A percentile compares a stretch with the other conserved stretches of the same genome.
Conservation (phyloP, 2,888 invertebrate genomes). For the Cabera pusaria region DNA sequence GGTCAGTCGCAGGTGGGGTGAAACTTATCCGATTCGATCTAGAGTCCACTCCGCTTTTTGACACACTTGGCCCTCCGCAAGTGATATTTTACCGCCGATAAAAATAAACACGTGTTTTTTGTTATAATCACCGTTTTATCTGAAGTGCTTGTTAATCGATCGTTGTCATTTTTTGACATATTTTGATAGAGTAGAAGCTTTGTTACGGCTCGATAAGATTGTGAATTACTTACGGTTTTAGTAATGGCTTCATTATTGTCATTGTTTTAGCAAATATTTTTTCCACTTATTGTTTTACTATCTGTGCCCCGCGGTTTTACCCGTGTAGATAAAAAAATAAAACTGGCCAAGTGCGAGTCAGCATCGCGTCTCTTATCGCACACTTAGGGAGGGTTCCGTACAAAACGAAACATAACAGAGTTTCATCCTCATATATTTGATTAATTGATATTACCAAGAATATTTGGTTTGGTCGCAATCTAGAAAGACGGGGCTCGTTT, state of each 20-base stretch:
- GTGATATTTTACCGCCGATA: slow-evolving; percentile 54
- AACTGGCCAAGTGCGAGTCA: no score
- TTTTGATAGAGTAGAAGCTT: slow-evolving; percentile 42
- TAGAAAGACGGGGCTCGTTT: no score
- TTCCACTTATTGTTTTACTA: no score
- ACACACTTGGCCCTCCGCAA: slow-evolving; percentile 58
- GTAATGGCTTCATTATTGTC: slow-evolving; percentile 11
- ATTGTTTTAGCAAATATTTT: no score
- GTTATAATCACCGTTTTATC: slow-evolving; percentile 55
- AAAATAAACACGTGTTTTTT: slow-evolving; percentile 67
- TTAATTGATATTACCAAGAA: no score
- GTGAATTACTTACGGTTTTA: slow-evolving; percentile 14
- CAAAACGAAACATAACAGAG: no score
- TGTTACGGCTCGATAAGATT: slow-evolving; percentile 27
- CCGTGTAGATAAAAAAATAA: no score
- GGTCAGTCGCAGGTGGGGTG: slow-evolving; percentile 57
- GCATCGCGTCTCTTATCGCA: no score
- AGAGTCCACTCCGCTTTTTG: slow-evolving; percentile 70
- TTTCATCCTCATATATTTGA: no score
- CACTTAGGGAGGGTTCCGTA: no score
- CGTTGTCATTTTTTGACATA: slow-evolving; percentile 36
- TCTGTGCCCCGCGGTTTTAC: no score
- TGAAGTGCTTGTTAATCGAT: slow-evolving; percentile 44
- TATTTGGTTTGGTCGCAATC: no score
- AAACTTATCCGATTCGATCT: slow-evolving; percentile 62